Conservation (phyloP, 2,888 invertebrate genomes). For the Megalurothrips usitatus region DNA sequence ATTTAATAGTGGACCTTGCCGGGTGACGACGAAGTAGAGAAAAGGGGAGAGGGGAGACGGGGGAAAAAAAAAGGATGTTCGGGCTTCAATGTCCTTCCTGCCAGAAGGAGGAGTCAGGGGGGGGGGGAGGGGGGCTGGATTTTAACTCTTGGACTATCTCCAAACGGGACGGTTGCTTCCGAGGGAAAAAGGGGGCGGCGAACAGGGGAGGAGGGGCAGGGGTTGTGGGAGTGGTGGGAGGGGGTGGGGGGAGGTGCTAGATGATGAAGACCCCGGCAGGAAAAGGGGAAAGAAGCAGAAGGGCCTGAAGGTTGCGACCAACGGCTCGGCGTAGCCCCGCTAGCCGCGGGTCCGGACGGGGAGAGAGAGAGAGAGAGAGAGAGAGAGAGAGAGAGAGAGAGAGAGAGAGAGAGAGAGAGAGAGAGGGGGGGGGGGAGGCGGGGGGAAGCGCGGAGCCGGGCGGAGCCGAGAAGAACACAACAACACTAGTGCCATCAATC, state of each 20-base stretch:
- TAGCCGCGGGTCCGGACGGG: too few species aligned
- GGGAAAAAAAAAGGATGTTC: neutral
- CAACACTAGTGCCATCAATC: conserved; percentile 24
- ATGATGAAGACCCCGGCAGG: neutral
- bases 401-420: too few species aligned
- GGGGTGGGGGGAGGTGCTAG: neutral
- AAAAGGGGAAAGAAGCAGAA: neutral
- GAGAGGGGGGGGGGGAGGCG: neutral
- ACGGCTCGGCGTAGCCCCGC: too few species aligned
- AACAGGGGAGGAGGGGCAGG: neutral
- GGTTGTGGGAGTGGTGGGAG: neutral
- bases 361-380: too few species aligned
- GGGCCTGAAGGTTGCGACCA: neutral
- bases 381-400: too few species aligned
- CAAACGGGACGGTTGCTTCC: conserved; percentile 8
- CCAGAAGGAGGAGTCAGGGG: neutral
- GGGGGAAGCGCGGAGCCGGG: neutral
- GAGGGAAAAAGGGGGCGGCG: neutral
- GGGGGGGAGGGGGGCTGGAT: neutral
- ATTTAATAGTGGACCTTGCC: neutral
- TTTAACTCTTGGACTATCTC: conserved; percentile 24
- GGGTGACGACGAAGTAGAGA: neutral
- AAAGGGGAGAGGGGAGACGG: neutral
- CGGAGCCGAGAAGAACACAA: conserved; percentile 9
- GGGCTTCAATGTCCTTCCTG: conserved; percentile 16